Conservation (phyloP, 2,797 vertebrate genomes). For the Luscinia luscinia region DNA sequence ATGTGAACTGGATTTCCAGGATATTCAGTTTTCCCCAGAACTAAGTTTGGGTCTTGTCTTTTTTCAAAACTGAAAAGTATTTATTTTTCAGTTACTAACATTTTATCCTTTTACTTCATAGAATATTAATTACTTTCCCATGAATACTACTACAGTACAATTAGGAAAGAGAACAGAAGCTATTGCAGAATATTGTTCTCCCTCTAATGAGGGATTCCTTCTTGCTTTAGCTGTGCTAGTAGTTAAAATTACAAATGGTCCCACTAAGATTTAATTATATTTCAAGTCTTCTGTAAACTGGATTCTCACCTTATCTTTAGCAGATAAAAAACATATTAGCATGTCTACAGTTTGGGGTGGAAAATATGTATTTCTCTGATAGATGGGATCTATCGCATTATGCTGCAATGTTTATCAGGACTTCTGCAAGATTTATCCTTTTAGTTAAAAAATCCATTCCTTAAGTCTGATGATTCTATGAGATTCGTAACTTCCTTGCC, state of each 20-base stretch:
- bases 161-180: background rate
- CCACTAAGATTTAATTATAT: background rate
- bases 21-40: background rate
- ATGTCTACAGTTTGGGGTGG: background rate
- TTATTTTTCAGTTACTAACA: background rate
- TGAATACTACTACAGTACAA: background rate
- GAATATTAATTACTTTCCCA: background rate
- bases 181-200: background rate
- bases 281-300: background rate
- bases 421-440: background rate
- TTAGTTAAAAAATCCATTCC: background rate
- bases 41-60: background rate
- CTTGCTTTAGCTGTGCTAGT: background rate
- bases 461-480: background rate
- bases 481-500: background rate
- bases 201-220: background rate
- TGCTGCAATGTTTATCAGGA: background rate
- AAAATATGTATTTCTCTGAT: background rate
- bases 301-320: conserved; percentile 7
- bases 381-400: background rate
- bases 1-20: background rate
- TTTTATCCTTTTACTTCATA: background rate
- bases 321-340: background rate
- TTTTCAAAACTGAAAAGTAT: background rate
- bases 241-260: background rate